Conservation (phyloP, 2,888 invertebrate genomes). For the Thera obeliscata region DNA sequence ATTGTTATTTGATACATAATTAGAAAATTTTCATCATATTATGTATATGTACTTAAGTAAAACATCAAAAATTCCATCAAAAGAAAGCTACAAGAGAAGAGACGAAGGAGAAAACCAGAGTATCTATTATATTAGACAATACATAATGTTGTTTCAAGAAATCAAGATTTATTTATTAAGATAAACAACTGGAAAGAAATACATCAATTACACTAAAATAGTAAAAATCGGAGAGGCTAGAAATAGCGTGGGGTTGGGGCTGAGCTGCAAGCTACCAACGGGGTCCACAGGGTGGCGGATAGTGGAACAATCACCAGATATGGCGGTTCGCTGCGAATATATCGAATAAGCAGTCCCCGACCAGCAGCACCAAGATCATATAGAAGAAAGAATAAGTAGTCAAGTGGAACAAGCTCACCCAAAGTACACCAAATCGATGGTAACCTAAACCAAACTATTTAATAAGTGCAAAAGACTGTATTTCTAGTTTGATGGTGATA, state of each 20-base stretch:
- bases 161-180: no score
- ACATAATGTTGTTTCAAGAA: no score
- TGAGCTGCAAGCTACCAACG: conserved; percentile 33
- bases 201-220: no score
- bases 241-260: neutral
- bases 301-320: conserved; percentile 31
- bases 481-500: neutral
- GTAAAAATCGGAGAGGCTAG: neutral
- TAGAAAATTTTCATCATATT: no score
- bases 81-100: no score
- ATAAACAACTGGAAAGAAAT: no score
- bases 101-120: no score
- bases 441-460: neutral
- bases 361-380: conserved; percentile 10
- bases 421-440: neutral
- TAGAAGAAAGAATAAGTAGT: neutral
- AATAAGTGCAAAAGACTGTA: neutral
- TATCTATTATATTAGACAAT: no score
- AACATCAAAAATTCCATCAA: no score
- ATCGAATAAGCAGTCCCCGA: conserved; percentile 15
- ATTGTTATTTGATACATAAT: no score
- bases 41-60: no score
- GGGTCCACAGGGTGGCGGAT: conserved; percentile 41
- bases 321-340: conserved; percentile 33
- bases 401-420: conserved; percentile 2